Percentiles rank a stretch among this genome's conserved stretches.
These are phyloP conservation scores for Philopedon plagiatum DNA, from an alignment of 2,888 invertebrate species.

Conservation along the genomic window DNA sequence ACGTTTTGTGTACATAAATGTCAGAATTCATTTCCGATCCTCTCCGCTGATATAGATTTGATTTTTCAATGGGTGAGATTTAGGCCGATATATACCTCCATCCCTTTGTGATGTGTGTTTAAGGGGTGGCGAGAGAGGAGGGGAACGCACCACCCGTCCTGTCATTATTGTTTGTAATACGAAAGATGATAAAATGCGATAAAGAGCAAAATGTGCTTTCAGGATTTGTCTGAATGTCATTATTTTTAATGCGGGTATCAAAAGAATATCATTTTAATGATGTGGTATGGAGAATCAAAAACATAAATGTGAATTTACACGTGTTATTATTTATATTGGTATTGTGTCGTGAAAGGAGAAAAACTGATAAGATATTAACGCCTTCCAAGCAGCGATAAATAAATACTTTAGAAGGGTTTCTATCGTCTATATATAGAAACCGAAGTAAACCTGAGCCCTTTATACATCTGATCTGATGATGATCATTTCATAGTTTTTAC, in stretches of 20 bases:
- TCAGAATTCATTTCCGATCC: slow-evolving; percentile 68
- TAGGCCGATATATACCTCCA: slow-evolving; percentile 50
- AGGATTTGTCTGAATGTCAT: slow-evolving; percentile 37
- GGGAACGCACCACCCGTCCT: slow-evolving; percentile 25
- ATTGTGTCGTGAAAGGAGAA: neutral
- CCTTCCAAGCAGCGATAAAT: no score
- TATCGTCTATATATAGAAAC: no score
- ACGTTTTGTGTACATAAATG: slow-evolving; percentile 54
- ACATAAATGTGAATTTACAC: slow-evolving; percentile 25
- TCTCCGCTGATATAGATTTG: slow-evolving; percentile 63
- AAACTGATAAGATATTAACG: neutral
- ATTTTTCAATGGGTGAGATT: slow-evolving; percentile 63
- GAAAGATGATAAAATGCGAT: slow-evolving; percentile 39
- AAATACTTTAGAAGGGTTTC: no score
- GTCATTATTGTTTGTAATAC: slow-evolving; percentile 40
- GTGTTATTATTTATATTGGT: slow-evolving; percentile 24
- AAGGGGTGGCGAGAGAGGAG: slow-evolving; percentile 11
- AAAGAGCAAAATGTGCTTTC: slow-evolving; percentile 28
- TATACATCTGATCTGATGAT: no score
- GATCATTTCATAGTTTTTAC: no score
- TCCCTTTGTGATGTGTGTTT: slow-evolving; percentile 36
- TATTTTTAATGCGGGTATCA: slow-evolving; percentile 40
- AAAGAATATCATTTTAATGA: slow-evolving; percentile 39
- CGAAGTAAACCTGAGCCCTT: no score
- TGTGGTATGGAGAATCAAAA: slow-evolving; percentile 18